phyloP scores from a whole-genome alignment of 23 tunicate species.

The Diplosoma virens region DNA sequence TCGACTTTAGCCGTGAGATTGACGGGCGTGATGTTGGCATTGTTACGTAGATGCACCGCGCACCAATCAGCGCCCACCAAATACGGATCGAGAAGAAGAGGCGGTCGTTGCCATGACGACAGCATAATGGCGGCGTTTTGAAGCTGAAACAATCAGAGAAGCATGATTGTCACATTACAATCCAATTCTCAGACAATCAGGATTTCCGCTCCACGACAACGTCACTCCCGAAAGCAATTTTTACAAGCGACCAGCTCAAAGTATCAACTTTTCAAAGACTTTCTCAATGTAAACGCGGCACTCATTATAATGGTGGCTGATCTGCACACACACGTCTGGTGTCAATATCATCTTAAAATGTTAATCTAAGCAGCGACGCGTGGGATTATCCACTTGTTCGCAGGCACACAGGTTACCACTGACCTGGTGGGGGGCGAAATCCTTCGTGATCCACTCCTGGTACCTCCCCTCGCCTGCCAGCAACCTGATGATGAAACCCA shows the following conservation, averaged over 20 bases:
- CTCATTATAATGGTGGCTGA: too few species aligned
- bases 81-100: slow-evolving; percentile 79
- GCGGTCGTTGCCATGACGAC: slow-evolving; percentile 94
- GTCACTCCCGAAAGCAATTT: too few species aligned
- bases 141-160: slow-evolving; percentile 29
- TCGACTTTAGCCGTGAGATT: slow-evolving; percentile 63
- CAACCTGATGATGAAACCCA: slow-evolving; percentile 50
- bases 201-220: too few species aligned
- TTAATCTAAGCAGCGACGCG: background rate
- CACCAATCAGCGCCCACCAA: slow-evolving; percentile 88
- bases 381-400: background rate
- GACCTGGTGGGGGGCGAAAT: slow-evolving; percentile 85
- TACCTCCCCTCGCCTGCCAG: slow-evolving; percentile 56
- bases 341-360: background rate
- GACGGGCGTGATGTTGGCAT: slow-evolving; percentile 65
- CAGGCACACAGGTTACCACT: background rate
- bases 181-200: too few species aligned
- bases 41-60: slow-evolving; percentile 64
- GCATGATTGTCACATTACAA: too few species aligned
- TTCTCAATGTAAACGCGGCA: too few species aligned
- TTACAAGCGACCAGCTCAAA: too few species aligned
- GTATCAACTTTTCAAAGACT: too few species aligned
- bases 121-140: slow-evolving; percentile 83
- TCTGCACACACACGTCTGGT: background rate
- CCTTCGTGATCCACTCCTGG: slow-evolving; percentile 89